These are phyloP conservation scores for Pelobates cultripes DNA, from an alignment of 2,797 vertebrate species.

Conservation along the genomic window DNA sequence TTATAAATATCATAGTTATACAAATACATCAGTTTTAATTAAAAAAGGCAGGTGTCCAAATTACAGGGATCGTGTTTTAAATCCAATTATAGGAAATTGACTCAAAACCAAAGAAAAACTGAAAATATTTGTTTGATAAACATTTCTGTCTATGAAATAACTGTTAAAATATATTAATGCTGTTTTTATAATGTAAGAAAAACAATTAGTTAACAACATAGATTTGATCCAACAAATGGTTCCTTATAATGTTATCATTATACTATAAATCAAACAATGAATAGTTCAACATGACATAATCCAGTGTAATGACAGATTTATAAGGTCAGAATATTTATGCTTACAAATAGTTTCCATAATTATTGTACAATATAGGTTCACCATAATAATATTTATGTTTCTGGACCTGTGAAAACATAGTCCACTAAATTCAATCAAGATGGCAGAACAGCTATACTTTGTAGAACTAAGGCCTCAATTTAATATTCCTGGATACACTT, in stretches of 20 bases:
- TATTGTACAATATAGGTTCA: background rate
- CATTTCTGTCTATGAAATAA: slow-evolving; percentile 4
- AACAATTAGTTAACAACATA: background rate
- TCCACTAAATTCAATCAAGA: background rate
- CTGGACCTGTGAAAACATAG: background rate
- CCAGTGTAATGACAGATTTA: slow-evolving; percentile 3
- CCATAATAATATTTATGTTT: slow-evolving; percentile 1
- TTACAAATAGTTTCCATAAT: background rate
- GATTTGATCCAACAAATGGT: background rate
- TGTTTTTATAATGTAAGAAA: background rate
- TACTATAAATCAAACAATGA: background rate
- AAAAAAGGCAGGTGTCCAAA: too few relatives aligned
- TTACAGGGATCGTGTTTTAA: too few relatives aligned
- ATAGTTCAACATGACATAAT: slow-evolving; percentile 7
- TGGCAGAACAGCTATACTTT: background rate
- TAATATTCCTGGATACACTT: too few relatives aligned
- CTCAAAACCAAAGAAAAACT: too few relatives aligned
- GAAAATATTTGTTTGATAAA: too few relatives aligned
- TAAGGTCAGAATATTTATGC: background rate
- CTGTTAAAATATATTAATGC: background rate
- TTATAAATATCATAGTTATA: too few relatives aligned
- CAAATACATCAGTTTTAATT: too few relatives aligned
- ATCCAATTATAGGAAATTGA: too few relatives aligned
- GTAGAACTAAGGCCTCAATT: too few relatives aligned
- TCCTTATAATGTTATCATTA: background rate